Evolutionary conservation across 1,140 invertebrate genomes (phyloP).

Genomic region (Drosophila santomea): DNA sequence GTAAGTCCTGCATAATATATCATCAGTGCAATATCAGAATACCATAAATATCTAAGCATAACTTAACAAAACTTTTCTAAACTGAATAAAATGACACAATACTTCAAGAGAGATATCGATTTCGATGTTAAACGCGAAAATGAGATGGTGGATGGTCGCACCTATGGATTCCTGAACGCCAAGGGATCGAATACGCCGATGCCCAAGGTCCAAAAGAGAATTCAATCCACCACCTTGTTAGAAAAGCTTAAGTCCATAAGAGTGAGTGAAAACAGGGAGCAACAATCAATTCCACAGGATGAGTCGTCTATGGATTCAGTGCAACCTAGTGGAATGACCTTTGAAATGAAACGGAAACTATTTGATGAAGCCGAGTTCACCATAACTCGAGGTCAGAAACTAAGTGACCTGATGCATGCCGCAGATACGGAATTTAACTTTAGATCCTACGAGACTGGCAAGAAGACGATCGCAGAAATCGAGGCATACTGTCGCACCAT

Average conservation of each 20-base stretch:
- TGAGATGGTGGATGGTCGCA: neutral
- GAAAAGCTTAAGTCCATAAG: neutral
- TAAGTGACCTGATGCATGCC: neutral
- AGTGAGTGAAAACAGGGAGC: neutral
- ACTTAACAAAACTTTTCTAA: neutral
- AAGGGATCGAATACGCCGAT: neutral
- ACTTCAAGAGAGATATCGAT: neutral
- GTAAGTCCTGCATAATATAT: neutral
- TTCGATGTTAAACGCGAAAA: neutral
- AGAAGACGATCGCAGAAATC: neutral
- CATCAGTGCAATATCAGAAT: neutral
- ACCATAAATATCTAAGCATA: neutral
- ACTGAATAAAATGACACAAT: neutral
- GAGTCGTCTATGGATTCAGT: neutral
- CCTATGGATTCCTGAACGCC: slow-evolving; percentile 10
- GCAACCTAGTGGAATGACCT: neutral
- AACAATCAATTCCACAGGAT: too few species aligned
- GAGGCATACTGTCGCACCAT: neutral
- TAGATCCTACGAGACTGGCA: too few species aligned
- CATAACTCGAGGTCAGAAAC: neutral
- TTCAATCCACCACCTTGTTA: neutral
- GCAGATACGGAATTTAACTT: too few species aligned
- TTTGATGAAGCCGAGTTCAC: slow-evolving; percentile 18
- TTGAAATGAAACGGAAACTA: slow-evolving; percentile 7
- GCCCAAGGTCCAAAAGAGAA: neutral